phyloP scores from a whole-genome alignment of 2,797 vertebrate species.

The Squalus acanthias region DNA sequence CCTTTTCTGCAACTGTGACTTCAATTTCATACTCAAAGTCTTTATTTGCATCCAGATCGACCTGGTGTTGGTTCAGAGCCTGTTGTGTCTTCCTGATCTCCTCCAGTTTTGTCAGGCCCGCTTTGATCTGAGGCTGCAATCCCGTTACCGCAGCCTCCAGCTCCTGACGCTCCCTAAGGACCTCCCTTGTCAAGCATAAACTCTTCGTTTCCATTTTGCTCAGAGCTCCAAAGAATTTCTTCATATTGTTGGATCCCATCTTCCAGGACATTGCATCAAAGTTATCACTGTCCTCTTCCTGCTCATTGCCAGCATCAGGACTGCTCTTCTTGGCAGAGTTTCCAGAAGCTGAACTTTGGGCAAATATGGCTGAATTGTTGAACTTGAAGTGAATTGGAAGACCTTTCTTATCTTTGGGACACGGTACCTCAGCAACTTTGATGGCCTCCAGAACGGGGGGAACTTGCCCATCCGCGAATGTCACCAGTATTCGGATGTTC shows the following conservation, averaged over 20 bases:
- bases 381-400: not conserved
- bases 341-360: not conserved
- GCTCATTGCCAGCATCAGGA: not conserved
- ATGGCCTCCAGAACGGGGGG: constrained; percentile 14
- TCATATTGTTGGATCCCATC: constrained; percentile 20
- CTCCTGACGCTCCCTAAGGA: not conserved
- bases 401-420: not conserved
- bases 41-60: constrained; percentile 18
- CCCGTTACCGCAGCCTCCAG: not conserved
- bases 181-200: not conserved
- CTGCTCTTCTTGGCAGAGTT: not conserved
- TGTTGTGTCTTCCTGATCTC: not conserved
- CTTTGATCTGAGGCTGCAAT: not conserved
- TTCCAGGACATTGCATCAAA: constrained; percentile 18
- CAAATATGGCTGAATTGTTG: constrained; percentile 4
- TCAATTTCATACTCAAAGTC: constrained; percentile 28
- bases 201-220: not conserved
- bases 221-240: not conserved
- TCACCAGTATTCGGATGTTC: constrained; percentile 16
- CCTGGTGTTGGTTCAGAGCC: not conserved
- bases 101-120: not conserved
- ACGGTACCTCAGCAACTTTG: not conserved
- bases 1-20: not conserved
- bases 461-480: not conserved
- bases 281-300: not conserved